phyloP scores from a whole-genome alignment of 2,113 vertebrate genomes.

The Tachycineta bicolor region DNA sequence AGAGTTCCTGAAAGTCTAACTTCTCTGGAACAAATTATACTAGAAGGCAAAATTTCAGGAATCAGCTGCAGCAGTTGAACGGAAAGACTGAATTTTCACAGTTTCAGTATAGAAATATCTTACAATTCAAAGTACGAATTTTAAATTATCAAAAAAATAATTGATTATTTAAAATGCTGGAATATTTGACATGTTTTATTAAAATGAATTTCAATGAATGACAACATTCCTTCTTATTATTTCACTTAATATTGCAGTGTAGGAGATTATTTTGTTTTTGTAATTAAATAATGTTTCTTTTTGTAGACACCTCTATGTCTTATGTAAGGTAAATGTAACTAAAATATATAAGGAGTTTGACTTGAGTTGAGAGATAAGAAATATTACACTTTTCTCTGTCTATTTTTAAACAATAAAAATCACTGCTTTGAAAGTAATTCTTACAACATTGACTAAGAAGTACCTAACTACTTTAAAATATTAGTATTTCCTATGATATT shows the following conservation, averaged over 20 bases:
- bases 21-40: not conserved
- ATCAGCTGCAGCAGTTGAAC: not conserved
- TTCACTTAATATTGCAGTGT: not conserved
- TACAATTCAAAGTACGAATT: not conserved
- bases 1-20: constrained; percentile 42
- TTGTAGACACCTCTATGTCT: not conserved
- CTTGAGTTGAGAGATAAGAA: not conserved
- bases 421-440: not conserved
- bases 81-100: not conserved
- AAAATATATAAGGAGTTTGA: not conserved
- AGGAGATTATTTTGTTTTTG: not conserved
- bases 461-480: not conserved
- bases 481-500: not conserved
- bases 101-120: not conserved
- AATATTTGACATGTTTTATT: not conserved
- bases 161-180: not conserved
- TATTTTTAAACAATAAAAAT: not conserved
- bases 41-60: constrained; percentile 22
- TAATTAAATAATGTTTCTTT: not conserved
- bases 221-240: not conserved
- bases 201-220: not conserved
- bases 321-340: not conserved
- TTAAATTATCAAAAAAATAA: not conserved
- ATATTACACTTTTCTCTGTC: not conserved
- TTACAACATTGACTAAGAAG: not conserved